Evolutionary conservation across 2,113 vertebrate genomes (phyloP).

Genomic region (Sporophila hypoxantha): DNA sequence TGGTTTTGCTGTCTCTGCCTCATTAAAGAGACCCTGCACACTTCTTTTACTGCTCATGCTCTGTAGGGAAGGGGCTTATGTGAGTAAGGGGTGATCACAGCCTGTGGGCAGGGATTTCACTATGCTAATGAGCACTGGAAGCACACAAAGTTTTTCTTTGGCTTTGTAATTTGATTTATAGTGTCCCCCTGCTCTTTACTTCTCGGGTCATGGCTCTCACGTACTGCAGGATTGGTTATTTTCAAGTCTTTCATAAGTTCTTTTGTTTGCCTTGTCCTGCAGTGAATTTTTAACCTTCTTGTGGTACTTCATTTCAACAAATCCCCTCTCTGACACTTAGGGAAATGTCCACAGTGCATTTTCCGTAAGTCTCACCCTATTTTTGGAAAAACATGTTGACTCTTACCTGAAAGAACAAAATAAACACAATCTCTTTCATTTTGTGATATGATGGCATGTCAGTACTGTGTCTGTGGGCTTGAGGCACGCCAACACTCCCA

Average conservation of each 20-base stretch:
- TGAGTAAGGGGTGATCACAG: not conserved
- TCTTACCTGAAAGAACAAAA: not conserved
- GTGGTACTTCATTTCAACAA: not conserved
- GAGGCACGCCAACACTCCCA: not conserved
- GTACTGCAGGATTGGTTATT: not conserved
- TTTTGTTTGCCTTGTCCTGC: not conserved
- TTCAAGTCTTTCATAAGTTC: not conserved
- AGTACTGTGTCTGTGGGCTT: not conserved
- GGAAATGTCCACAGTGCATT: not conserved
- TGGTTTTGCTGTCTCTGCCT: no score
- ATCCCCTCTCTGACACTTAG: not conserved
- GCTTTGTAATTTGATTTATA: not conserved
- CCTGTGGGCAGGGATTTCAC: not conserved
- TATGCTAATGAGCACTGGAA: not conserved
- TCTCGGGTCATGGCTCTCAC: not conserved
- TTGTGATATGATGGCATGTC: fast-evolving
- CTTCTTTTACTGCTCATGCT: not conserved
- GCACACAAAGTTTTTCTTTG: not conserved
- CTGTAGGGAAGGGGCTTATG: not conserved
- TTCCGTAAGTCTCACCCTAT: not conserved
- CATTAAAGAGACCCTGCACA: not conserved
- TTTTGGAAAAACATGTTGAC: not conserved
- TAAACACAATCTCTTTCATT: not conserved
- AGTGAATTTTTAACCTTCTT: not conserved
- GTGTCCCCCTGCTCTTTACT: not conserved